phyloP scores from a whole-genome alignment of 2,113 vertebrate species.

The Platichthys flesus region DNA sequence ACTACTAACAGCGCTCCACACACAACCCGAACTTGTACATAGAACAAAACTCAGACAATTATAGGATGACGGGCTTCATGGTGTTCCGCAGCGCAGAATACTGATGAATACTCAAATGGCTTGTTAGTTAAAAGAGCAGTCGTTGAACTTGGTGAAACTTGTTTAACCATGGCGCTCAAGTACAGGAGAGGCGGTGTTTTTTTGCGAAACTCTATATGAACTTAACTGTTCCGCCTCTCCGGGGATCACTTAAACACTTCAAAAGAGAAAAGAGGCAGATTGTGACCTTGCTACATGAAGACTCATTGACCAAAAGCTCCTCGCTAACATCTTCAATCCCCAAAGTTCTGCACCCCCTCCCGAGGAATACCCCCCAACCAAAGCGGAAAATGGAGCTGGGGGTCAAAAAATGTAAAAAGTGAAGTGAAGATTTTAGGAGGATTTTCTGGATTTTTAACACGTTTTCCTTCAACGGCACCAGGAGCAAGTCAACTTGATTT shows the following conservation, averaged over 20 bases:
- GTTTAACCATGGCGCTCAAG: conserved; percentile 45
- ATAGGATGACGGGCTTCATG: conserved; percentile 47
- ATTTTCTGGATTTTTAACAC: conserved; percentile 29
- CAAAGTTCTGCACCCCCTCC: conserved; percentile 62
- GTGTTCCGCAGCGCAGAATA: conserved; percentile 61
- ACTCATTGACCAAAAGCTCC: conserved; percentile 78
- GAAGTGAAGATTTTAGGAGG: conserved; percentile 10
- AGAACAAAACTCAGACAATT: conserved; percentile 63
- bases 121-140: conserved; percentile 67
- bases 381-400: background rate
- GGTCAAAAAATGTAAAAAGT: background rate
- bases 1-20: conserved; percentile 54
- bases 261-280: conserved; percentile 71
- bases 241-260: conserved; percentile 80
- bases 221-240: conserved; percentile 60
- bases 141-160: conserved; percentile 55
- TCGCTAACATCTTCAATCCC: conserved; percentile 65
- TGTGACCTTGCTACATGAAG: conserved; percentile 71
- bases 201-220: conserved; percentile 43
- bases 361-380: conserved; percentile 50
- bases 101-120: conserved; percentile 73
- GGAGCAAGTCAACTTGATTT: conserved; percentile 60
- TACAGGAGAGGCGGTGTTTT: conserved; percentile 50
- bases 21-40: conserved; percentile 58
- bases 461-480: conserved; percentile 25